Conservation (phyloP, 2,113 vertebrate genomes). For the Centropus bengalensis region DNA sequence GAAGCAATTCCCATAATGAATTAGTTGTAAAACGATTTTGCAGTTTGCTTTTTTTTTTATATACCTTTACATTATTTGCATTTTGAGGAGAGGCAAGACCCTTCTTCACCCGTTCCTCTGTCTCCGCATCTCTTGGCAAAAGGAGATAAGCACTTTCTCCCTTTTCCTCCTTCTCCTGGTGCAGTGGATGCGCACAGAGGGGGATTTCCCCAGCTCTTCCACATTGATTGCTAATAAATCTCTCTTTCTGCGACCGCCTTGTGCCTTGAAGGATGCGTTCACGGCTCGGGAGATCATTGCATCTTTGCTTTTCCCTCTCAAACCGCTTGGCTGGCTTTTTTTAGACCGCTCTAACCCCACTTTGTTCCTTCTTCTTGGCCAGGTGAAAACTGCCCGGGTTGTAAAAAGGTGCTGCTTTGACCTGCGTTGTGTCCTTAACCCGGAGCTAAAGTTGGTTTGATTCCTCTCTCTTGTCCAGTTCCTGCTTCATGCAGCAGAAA, state of each 20-base stretch:
- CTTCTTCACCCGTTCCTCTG: not conserved
- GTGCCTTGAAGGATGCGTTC: not conserved
- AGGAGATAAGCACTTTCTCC: not conserved
- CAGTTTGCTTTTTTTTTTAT: no score
- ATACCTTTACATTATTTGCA: not conserved
- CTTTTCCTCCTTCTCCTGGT: not conserved
- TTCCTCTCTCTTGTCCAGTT: not conserved
- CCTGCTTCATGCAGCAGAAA: no score
- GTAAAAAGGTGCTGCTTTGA: not conserved
- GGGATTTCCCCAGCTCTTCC: not conserved
- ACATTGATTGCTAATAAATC: not conserved
- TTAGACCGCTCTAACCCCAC: not conserved
- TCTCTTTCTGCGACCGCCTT: not conserved
- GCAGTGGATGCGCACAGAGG: not conserved
- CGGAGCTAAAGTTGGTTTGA: not conserved
- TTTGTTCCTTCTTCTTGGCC: not conserved
- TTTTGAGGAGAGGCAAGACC: not conserved
- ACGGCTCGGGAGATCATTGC: not conserved
- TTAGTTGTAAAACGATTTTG: not conserved
- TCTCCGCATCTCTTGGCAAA: not conserved
- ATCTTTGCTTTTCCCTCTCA: not conserved
- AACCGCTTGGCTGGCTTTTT: not conserved
- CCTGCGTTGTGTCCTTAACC: fast-evolving
- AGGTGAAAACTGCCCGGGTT: not conserved
- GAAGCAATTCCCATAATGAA: not conserved